A percentile compares a stretch with the other conserved stretches of the same genome.
phyloP scores from a whole-genome alignment of 2,113 vertebrate species.

The Fulica atra region DNA sequence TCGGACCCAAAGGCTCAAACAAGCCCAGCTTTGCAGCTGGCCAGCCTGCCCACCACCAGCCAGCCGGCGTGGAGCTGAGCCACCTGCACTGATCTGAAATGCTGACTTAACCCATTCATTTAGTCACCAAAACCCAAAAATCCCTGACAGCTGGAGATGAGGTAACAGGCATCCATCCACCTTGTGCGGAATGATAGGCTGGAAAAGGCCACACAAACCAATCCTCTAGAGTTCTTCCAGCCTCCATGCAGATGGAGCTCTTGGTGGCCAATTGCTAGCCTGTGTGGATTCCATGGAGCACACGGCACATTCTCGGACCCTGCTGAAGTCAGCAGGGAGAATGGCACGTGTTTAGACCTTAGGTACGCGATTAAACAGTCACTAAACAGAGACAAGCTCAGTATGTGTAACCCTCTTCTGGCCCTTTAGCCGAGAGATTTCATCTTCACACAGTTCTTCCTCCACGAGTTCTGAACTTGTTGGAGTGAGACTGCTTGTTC shows the following conservation, averaged over 20 bases:
- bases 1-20: neutral
- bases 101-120: slow-evolving; percentile 18
- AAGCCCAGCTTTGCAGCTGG: slow-evolving; percentile 47
- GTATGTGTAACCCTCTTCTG: neutral
- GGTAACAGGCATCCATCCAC: neutral
- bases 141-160: neutral
- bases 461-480: neutral
- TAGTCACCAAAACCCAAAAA: neutral
- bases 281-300: neutral
- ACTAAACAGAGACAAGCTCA: neutral
- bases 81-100: neutral
- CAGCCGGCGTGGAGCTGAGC: slow-evolving; percentile 31
- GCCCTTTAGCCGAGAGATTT: neutral
- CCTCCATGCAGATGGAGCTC: neutral
- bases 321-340: neutral
- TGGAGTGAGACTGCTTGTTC: neutral
- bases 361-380: neutral
- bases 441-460: neutral
- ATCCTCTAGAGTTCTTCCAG: slow-evolving; percentile 2
- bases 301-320: neutral
- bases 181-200: neutral
- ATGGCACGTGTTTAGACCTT: neutral
- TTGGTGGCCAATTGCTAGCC: neutral
- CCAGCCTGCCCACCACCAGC: slow-evolving; percentile 27
- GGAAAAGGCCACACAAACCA: neutral